Conservation (phyloP, 2,797 vertebrate genomes). For the Phataginus tricuspis region DNA sequence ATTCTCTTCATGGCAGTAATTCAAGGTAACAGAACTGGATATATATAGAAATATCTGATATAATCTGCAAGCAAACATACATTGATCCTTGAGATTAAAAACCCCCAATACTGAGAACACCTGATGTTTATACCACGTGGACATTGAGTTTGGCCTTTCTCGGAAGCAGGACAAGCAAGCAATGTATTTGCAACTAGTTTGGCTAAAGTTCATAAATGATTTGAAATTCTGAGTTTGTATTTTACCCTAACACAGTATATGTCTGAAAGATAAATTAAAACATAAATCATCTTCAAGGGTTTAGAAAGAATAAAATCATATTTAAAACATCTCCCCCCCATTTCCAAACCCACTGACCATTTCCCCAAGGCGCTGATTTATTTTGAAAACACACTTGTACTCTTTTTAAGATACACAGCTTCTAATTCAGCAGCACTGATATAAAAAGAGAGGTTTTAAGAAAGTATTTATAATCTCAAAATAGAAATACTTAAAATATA, state of each 20-base stretch:
- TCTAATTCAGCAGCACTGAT: constrained; percentile 35
- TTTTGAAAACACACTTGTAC: neutral
- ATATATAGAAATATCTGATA: constrained; percentile 20
- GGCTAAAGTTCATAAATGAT: constrained; percentile 2
- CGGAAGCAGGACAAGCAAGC: constrained; percentile 52
- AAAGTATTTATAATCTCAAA: constrained; percentile 38
- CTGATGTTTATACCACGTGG: constrained; percentile 24
- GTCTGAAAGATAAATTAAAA: constrained; percentile 56
- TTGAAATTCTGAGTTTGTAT: constrained; percentile 47
- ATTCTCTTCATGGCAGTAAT: constrained; percentile 58
- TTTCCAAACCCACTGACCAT: constrained; percentile 27
- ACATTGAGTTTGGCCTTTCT: constrained; percentile 45
- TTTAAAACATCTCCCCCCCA: constrained; percentile 12
- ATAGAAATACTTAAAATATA: constrained; percentile 44
- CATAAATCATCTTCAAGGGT: constrained; percentile 3
- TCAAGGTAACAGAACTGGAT: constrained; percentile 33
- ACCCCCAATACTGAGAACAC: constrained; percentile 35
- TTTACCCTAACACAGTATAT: constrained; percentile 13
- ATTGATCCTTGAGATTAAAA: constrained; percentile 37
- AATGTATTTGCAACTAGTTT: constrained; percentile 51
- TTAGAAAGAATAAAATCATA: constrained; percentile 21
- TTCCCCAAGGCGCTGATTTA: constrained; percentile 39
- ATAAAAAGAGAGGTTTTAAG: constrained; percentile 5
- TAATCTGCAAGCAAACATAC: constrained; percentile 46
- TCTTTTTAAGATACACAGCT: constrained; percentile 42